Evolutionary conservation across 2,113 vertebrate species (phyloP).

Genomic region (Chaenogobius annularis): DNA sequence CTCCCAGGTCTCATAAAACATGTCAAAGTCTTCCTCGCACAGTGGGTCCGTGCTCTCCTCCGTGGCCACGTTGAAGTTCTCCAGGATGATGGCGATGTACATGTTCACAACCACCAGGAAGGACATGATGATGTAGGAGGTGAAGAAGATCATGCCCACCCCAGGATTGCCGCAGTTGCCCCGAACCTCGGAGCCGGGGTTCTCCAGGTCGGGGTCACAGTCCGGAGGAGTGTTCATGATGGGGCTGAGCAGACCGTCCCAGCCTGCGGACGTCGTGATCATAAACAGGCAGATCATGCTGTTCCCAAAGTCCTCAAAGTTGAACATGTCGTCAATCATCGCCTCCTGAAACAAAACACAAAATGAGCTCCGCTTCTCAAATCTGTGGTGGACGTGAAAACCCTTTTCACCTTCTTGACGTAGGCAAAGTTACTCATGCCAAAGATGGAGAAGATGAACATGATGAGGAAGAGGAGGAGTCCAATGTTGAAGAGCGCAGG

Average conservation of each 20-base stretch:
- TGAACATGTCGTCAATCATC: conserved; percentile 92
- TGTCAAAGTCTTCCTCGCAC: conserved; percentile 92
- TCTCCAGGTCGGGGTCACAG: conserved; percentile 84
- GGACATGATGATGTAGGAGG: conserved; percentile 92
- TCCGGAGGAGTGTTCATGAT: conserved; percentile 88
- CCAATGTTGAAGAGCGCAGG: conserved; percentile 96
- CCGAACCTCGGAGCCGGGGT: conserved; percentile 79
- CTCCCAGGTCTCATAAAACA: conserved; percentile 98
- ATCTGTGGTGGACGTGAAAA: no score
- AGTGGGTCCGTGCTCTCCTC: conserved; percentile 91
- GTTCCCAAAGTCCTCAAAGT: conserved; percentile 96
- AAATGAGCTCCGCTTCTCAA: no score
- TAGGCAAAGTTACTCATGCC: conserved; percentile 98
- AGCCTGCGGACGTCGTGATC: conserved; percentile 93
- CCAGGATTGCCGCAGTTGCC: conserved; percentile 88
- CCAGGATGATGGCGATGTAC: conserved; percentile 96
- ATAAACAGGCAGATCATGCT: conserved; percentile 95
- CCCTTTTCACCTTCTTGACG: conserved; percentile 78
- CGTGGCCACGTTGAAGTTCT: conserved; percentile 94
- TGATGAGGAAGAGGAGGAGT: conserved; percentile 93
- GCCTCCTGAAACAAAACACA: conserved; percentile 54
- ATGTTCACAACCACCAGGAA: conserved; percentile 96
- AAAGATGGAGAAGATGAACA: conserved; percentile 97
- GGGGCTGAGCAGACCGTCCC: conserved; percentile 90
- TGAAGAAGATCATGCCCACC: conserved; percentile 91